Base-by-base conservation (phyloP, 2,888 invertebrate genomes). In the Thereva nobilitata region DNA sequence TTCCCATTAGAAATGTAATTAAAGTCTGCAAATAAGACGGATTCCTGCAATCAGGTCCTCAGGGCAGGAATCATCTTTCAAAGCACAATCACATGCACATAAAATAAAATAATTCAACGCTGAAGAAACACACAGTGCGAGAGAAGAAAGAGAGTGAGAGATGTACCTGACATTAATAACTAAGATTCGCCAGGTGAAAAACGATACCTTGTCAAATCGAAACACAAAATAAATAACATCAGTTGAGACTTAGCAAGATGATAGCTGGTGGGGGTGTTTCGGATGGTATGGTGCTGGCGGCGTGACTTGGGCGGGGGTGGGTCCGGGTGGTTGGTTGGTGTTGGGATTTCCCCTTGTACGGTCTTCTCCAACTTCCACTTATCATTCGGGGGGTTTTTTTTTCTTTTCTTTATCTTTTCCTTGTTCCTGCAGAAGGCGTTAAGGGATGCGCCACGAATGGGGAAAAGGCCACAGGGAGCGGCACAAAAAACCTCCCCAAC, bases 121-220 rank as follows among this genome's bases (percentile, higher is more conserved):
- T 23, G 23, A 23, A 23, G 23, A 23, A 23, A 23, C 23, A 23
- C 23, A 23, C 23, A 23, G 23, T 44, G 9, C 1, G 2, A 47
- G 12, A 10, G n/a, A 10, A 47, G 6, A 38, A 12, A 53, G 37
- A 53, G 38, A 38, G 38, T 38, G 38, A 53, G 38, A 44, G 56
- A 56, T 56, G 56, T 56, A 56, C 42, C 56, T 44, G 56, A 56
- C 56, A 56, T 56, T 56, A 56, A 56, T 56, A 56, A 56, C 56
- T 56, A 56, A 56, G 56, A 56, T 56, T 56, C 44, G 56, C 56
- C 38, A 34, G 42, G 44, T 56, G 56, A 56, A 56, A 56, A 56
- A 56, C 56, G 56, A 56, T 44, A 56, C 56, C 56, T 42, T 56
- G 56, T 56, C 56, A 56, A 56, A 56, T 56, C 42, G 56, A 41